Base-by-base conservation (phyloP, 1,140 invertebrate species). In the Drosophila kikkawai region DNA sequence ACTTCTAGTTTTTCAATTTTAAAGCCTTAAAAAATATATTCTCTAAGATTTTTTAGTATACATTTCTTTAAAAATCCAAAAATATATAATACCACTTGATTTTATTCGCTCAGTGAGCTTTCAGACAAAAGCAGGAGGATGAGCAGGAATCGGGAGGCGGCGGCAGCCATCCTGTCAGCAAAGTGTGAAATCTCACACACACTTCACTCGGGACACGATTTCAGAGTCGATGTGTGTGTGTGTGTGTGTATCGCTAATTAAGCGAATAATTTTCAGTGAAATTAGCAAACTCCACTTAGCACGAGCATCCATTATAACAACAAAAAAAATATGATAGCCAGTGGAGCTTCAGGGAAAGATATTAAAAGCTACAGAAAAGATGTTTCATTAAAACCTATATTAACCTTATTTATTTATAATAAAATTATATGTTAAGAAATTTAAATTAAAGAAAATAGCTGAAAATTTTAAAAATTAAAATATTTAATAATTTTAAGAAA, bases 161-260 rank as follows among this genome's bases (percentile, higher is more conserved):
- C 50, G 60, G 60, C 57, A 41, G 42, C 39, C 41, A 42, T 75
- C 81, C 79, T 77, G 75, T 77, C 74, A 55, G 56, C 34, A 65
- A 82, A 80, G 83, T 87, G 83, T 88, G 80, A 87, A 83, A 83
- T 83, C 71, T 88, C 80, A 44, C 82, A 79, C 80, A 82, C 45
- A 78, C 77, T 80, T 73, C 57, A 80, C 51, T 59, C 75, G 55
- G 37, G 47, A n/a, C 69, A 57, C 44, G 44, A 51, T 57, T 60
- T 42, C 15, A 42, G 26, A 37, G 4, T 53, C 44, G 34, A 37
- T 42, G 37, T 34, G 60, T 65, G 15, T 34, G 9, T 59, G 17
- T 47, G 61, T 41, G 37, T 36, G 61, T 59, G 75, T 44, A 58
- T 70, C 68, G 58, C 84, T 88, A 88, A 87, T 83, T 87, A 88